These are phyloP conservation scores for Illadopsis cleaveri DNA, from an alignment of 2,113 vertebrate genomes.

Conservation along the genomic window DNA sequence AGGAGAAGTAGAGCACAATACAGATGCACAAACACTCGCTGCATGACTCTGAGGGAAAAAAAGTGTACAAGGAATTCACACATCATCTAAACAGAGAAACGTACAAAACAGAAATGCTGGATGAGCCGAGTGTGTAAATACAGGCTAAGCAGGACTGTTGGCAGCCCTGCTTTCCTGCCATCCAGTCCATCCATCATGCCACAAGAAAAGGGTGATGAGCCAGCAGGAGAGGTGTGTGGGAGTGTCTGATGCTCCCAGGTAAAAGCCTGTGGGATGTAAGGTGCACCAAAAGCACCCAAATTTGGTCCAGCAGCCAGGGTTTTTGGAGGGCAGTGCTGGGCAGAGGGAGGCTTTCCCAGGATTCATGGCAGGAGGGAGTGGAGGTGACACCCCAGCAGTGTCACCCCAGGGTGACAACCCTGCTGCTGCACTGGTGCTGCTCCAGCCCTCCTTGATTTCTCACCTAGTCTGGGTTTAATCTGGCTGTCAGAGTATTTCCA, in stretches of 20 bases:
- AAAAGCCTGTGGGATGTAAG: accelerated
- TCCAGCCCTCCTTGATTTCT: neutral
- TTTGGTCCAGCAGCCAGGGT: accelerated
- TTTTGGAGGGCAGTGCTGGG: neutral
- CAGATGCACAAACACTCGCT: constrained; percentile 68
- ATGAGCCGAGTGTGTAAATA: neutral
- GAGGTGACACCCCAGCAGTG: neutral
- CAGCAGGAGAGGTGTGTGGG: accelerated
- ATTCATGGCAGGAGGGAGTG: accelerated
- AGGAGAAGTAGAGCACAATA: constrained; percentile 65
- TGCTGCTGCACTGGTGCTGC: accelerated
- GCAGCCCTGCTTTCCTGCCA: neutral
- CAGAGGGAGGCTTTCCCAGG: neutral
- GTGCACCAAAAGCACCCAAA: accelerated
- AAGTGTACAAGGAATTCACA: constrained; percentile 53
- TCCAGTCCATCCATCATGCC: accelerated
- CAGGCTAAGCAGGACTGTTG: neutral
- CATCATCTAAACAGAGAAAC: constrained; percentile 45
- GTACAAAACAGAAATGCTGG: neutral
- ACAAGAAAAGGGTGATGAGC: neutral
- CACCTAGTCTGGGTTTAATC: neutral
- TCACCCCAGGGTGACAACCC: accelerated
- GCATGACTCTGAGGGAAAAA: constrained; percentile 39
- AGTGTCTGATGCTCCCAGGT: accelerated
- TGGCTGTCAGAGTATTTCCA: neutral